These are phyloP conservation scores for Eupleurogrammus muticus DNA, from an alignment of 2,797 vertebrate species.

Conservation along the genomic window DNA sequence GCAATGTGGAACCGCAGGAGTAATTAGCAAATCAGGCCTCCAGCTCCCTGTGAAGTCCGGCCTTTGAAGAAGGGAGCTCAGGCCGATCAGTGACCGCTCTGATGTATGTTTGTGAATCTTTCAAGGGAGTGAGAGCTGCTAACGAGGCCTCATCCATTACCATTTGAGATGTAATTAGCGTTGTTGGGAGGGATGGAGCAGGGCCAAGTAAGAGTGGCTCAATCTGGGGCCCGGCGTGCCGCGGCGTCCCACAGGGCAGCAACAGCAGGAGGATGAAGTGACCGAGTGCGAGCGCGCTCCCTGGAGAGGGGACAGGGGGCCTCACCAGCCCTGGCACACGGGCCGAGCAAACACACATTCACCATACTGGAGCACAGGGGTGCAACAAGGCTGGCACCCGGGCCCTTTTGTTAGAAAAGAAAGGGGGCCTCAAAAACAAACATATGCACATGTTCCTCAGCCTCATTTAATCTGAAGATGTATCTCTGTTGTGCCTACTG, in stretches of 20 bases:
- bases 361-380: slow-evolving; percentile 44
- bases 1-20: slow-evolving; percentile 70
- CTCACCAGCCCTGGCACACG: slow-evolving; percentile 59
- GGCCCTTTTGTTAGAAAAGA: slow-evolving; percentile 64
- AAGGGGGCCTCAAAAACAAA: slow-evolving; percentile 51
- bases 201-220: slow-evolving; percentile 76
- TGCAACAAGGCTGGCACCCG: slow-evolving; percentile 53
- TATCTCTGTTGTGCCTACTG: slow-evolving; percentile 11
- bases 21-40: slow-evolving; percentile 75
- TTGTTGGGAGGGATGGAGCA: slow-evolving; percentile 63
- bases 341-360: slow-evolving; percentile 54
- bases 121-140: slow-evolving; percentile 76
- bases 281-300: slow-evolving; percentile 63
- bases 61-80: slow-evolving; percentile 78
- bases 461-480: slow-evolving; percentile 34
- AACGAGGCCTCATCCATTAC: slow-evolving; percentile 82
- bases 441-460: slow-evolving; percentile 56
- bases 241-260: slow-evolving; percentile 69
- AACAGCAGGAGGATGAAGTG: slow-evolving; percentile 79
- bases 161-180: slow-evolving; percentile 82
- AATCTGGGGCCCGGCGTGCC: slow-evolving; percentile 73
- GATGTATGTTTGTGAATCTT: slow-evolving; percentile 79
- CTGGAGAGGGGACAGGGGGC: slow-evolving; percentile 63
- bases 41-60: slow-evolving; percentile 77
- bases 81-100: slow-evolving; percentile 72